Conservation (phyloP, 1,140 invertebrate species). For the Bombus polaris region DNA sequence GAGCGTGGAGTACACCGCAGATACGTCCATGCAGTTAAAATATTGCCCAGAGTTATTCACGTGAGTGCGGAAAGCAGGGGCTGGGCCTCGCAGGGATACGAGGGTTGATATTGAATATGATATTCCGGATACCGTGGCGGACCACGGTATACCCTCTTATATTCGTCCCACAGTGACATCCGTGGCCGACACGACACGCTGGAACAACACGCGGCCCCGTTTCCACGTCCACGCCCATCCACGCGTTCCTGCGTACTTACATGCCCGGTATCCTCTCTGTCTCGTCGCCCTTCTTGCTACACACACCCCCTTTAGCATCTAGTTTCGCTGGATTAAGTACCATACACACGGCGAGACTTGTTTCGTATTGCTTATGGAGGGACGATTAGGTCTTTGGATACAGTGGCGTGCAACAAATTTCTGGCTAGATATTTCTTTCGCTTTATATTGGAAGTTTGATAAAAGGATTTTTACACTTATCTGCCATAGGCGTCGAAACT, state of each 20-base stretch:
- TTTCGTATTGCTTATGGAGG: too few relatives aligned
- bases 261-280: constrained; percentile 13
- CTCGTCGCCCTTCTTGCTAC: not conserved
- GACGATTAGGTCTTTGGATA: too few relatives aligned
- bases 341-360: not conserved
- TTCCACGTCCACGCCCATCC: constrained; percentile 48
- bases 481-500: too few relatives aligned
- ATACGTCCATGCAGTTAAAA: constrained; percentile 67
- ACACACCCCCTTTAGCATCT: not conserved
- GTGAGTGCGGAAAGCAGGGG: constrained; percentile 65
- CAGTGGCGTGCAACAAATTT: not conserved
- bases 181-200: constrained; percentile 42
- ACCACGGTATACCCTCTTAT: constrained; percentile 72
- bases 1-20: constrained; percentile 44
- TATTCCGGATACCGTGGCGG: constrained; percentile 74
- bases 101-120: constrained; percentile 78
- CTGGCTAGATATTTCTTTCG: not conserved
- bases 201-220: constrained; percentile 41
- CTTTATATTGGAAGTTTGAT: too few relatives aligned
- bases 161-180: constrained; percentile 65
- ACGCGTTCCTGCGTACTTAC: constrained; percentile 38
- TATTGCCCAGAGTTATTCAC: constrained; percentile 75
- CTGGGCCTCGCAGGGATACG: constrained; percentile 42
- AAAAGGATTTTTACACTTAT: too few relatives aligned
- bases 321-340: not conserved